A percentile compares a stretch with the other conserved stretches of the same genome.
Evolutionary conservation across 2,888 invertebrate genomes (phyloP).

Genomic region (Eupithecia insigniata): DNA sequence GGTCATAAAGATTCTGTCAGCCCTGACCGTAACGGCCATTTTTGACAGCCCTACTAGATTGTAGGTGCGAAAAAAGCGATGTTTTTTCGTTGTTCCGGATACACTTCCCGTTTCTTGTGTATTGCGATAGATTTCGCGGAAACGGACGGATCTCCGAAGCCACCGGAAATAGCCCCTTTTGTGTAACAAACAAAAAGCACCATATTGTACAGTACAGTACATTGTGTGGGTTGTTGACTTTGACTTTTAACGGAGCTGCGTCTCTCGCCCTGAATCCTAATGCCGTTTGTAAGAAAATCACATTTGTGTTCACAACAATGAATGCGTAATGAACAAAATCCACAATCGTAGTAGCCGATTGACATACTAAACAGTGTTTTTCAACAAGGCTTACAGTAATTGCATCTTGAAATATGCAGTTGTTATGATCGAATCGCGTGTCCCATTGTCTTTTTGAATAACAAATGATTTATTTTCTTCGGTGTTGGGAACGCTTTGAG

Average conservation of each 20-base stretch:
- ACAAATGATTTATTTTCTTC: slow-evolving; percentile 27
- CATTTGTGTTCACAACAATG: slow-evolving; percentile 54
- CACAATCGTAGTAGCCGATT: slow-evolving; percentile 47
- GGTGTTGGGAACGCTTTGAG: slow-evolving; percentile 53
- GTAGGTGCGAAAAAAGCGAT: slow-evolving; percentile 63
- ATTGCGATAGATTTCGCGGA: slow-evolving; percentile 80
- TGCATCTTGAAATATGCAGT: slow-evolving; percentile 28
- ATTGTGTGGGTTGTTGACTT: slow-evolving; percentile 74
- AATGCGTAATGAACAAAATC: slow-evolving; percentile 56
- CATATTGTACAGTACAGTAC: slow-evolving; percentile 52
- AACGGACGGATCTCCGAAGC: slow-evolving; percentile 67
- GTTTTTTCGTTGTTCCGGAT: slow-evolving; percentile 79
- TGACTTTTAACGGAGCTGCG: slow-evolving; percentile 62
- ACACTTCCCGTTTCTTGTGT: slow-evolving; percentile 81
- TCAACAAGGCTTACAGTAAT: slow-evolving; percentile 30
- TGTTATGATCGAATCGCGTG: slow-evolving; percentile 35
- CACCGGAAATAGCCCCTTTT: slow-evolving; percentile 81
- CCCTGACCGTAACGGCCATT: slow-evolving; percentile 12
- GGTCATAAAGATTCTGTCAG: too few species aligned
- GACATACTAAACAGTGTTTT: slow-evolving; percentile 34
- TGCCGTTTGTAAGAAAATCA: slow-evolving; percentile 59
- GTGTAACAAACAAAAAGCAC: slow-evolving; percentile 71
- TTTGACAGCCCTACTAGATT: slow-evolving; percentile 58
- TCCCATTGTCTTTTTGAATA: slow-evolving; percentile 33
- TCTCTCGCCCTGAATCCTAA: slow-evolving; percentile 60